Base-by-base conservation (phyloP, 2,797 vertebrate genomes). In the Mionectes olivaceus region DNA sequence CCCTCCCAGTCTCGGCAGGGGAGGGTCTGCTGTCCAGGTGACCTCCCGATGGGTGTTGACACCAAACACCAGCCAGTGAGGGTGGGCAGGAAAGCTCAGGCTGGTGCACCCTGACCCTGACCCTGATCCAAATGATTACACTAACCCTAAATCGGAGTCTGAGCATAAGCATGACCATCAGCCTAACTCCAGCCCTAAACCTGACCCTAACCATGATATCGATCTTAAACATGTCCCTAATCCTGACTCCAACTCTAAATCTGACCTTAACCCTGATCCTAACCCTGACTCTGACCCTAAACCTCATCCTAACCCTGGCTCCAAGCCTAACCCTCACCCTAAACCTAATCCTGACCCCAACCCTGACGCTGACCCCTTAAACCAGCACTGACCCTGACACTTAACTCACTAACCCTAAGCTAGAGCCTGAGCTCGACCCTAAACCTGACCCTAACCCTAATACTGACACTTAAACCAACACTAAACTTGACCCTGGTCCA, bases 61-160 rank as follows among this genome's bases (percentile, higher is more conserved):
- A 18, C 43, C 39, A 2, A 37, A 41, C 0, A 6, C 24, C 55
- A 13, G 19, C 25, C 14, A 0, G 0, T 1, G 57, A 0, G 0
- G 2, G 0, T 11, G 17, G 60, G 11, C 23, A 6, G 74, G 11
- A 73, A 28, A 55, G 22, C 33, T 15, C 39, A 7, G 41, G 41
- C 3, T 19, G 44, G 9, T 16, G 19, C 35, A 23, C 10, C 37
- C 37, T 37, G 37, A 37, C 37, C 37, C 37, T 37, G 37, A 12
- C 11, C 30, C 52, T 32, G 30, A 55, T 14, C 30, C 53, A n/a
- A 35, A 30, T 9, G 5, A 5, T 37, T 2, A 8, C 21, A 11
- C 21, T 30, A n/a, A 43, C 2, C 12, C 27, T 17, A 22, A 39
- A 6, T 6, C 12, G 33, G 43, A 67, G 28, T 46, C 59, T 22